Base-by-base conservation (phyloP, 2,113 vertebrate species). In the Tursiops truncatus region DNA sequence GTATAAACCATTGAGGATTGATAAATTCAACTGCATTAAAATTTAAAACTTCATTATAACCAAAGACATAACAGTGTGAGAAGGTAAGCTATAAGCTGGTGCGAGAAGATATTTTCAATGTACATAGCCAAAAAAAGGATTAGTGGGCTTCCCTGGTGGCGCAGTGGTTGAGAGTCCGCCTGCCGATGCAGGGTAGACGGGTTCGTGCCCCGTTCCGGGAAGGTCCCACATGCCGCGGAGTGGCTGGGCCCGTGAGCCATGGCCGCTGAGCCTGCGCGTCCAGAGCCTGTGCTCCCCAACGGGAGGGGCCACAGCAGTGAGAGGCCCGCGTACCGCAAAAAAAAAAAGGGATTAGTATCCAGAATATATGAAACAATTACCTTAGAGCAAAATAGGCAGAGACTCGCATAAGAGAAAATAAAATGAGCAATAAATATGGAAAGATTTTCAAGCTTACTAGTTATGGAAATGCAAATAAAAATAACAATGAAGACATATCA, bases 401-500 rank as follows among this genome's bases (percentile, higher is more conserved):
- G 36, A 95, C 67, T 93, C 33, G 88, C 36, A 38, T 79, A 83
- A 79, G 65, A 88, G 41, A 96, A 93, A 87, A 38, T 93, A 63
- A 79, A 97, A 53, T 95, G 60, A 73, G 8, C 14, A 91, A 60
- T 95, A 88, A 84, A 76, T 88, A 62, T 31, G 28, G 58, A 88
- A 94, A 95, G 71, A 68, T 81, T 85, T 91, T 96, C 56, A 93
- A 85, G 25, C 26, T 94, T 93, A 56, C 44, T 58, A 88, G 17
- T 94, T 85, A 79, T 76, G 23, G 53, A 88, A 95, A 79, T 93
- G 15, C 25, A 92, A 88, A 70, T 94, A 94, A 89, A 91, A 92
- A 94, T 50, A 91, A 86, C 63, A 80, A 6, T 71, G 58, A 83
- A 63, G 44, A 91, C 83, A 70, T 84, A 80, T 3, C 15, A 94